A percentile compares a stretch with the other conserved stretches of the same genome.
Evolutionary conservation across 2,888 invertebrate species (phyloP).

Genomic region (Tachystola acroxantha): DNA sequence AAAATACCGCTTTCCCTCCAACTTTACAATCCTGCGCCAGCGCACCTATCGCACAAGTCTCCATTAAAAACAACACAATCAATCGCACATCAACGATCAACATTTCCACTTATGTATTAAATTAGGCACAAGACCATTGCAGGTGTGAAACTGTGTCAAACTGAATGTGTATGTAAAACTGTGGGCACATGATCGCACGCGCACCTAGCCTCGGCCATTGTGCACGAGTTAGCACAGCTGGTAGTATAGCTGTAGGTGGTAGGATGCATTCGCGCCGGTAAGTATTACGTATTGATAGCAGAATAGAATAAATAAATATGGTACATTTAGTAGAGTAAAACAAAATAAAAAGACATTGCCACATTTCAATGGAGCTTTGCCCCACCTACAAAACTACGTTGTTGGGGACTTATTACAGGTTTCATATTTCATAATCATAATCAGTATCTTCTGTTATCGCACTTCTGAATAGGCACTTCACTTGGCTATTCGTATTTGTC

Average conservation of each 20-base stretch:
- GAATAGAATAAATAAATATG: background rate
- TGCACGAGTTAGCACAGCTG: conserved; percentile 41
- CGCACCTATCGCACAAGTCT: conserved; percentile 22
- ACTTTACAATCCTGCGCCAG: conserved; percentile 56
- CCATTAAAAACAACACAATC: conserved; percentile 22
- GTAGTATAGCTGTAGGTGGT: conserved; percentile 17
- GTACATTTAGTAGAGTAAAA: background rate
- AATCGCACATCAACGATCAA: conserved; percentile 12
- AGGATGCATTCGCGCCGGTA: too few species aligned
- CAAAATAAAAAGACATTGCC: too few species aligned
- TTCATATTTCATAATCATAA: too few species aligned
- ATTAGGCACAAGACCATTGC: background rate
- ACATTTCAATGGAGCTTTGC: too few species aligned
- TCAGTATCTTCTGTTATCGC: too few species aligned
- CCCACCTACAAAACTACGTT: too few species aligned
- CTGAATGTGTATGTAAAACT: conserved; percentile 9
- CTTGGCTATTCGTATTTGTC: too few species aligned
- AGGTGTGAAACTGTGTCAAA: background rate
- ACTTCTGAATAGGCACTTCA: too few species aligned
- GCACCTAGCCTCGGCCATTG: conserved; percentile 36
- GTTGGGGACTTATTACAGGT: too few species aligned
- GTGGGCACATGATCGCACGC: conserved; percentile 18
- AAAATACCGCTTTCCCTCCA: conserved; percentile 49
- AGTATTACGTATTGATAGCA: conserved; percentile 26
- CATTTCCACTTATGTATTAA: background rate